Percentiles rank a stretch among this genome's conserved stretches.
These are phyloP conservation scores for Heliangelus exortis DNA, from an alignment of 2,797 vertebrate genomes.

Conservation along the genomic window DNA sequence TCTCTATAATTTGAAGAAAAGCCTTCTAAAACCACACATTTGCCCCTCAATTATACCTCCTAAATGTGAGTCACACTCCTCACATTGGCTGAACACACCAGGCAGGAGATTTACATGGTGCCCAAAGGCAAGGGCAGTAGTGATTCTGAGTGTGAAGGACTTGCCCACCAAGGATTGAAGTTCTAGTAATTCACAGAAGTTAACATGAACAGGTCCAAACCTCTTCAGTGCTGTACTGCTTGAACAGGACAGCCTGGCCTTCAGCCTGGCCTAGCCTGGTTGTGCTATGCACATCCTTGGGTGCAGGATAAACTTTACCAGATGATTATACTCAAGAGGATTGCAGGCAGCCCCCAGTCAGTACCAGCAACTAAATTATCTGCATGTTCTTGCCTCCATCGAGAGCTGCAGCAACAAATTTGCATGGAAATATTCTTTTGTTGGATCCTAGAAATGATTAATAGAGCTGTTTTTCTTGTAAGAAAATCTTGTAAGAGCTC, in stretches of 20 bases:
- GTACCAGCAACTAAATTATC: background rate
- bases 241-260: background rate
- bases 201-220: background rate
- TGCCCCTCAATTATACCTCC: background rate
- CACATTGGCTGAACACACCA: background rate
- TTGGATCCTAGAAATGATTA: background rate
- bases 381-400: background rate
- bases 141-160: rapidly evolving
- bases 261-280: rapidly evolving
- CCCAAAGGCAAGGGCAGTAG: background rate
- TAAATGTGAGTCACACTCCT: background rate
- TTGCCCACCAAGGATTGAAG: background rate
- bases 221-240: too few species aligned
- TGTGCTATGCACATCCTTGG: rapidly evolving
- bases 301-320: background rate
- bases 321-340: background rate
- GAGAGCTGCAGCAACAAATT: background rate
- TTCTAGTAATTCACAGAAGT: background rate
- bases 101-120: background rate
- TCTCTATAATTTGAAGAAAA: background rate
- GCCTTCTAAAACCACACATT: background rate
- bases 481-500: background rate
- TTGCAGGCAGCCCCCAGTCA: background rate
- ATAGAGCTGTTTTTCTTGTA: background rate
- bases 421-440: background rate